Evolutionary conservation across 2,113 vertebrate species (phyloP).

Genomic region (Barnardius zonarius): DNA sequence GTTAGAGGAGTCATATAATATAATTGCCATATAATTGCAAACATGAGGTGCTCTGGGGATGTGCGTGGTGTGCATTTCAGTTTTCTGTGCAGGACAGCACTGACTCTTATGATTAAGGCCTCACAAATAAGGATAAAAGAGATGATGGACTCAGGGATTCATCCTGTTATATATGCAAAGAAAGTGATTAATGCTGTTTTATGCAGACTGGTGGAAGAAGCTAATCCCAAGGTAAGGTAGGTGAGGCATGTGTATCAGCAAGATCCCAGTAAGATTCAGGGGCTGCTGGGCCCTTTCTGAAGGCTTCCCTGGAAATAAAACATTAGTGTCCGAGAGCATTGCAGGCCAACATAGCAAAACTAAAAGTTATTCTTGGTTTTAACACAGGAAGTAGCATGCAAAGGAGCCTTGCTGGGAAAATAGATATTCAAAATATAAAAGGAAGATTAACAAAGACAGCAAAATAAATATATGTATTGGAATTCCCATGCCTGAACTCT

Average conservation of each 20-base stretch:
- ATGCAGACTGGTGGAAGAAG: background rate
- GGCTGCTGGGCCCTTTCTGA: background rate
- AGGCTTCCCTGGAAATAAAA: background rate
- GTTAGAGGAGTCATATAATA: background rate
- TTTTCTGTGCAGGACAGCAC: background rate
- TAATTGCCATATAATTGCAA: background rate
- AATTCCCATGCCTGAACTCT: background rate
- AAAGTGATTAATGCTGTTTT: background rate
- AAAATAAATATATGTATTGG: background rate
- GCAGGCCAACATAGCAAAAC: background rate
- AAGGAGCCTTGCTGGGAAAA: background rate
- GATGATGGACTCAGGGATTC: background rate
- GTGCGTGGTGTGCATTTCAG: background rate
- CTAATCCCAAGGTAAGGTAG: background rate
- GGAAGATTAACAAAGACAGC: background rate
- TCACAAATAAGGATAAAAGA: background rate
- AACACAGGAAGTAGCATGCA: background rate
- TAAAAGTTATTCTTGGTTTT: background rate
- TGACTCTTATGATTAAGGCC: background rate
- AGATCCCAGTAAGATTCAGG: background rate
- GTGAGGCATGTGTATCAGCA: background rate
- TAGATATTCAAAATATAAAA: background rate
- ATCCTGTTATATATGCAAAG: background rate
- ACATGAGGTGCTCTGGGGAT: background rate
- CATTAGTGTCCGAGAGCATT: background rate